These are phyloP conservation scores for Ammodramus savannarum DNA, from an alignment of 2,113 vertebrate genomes.

Conservation along the genomic window DNA sequence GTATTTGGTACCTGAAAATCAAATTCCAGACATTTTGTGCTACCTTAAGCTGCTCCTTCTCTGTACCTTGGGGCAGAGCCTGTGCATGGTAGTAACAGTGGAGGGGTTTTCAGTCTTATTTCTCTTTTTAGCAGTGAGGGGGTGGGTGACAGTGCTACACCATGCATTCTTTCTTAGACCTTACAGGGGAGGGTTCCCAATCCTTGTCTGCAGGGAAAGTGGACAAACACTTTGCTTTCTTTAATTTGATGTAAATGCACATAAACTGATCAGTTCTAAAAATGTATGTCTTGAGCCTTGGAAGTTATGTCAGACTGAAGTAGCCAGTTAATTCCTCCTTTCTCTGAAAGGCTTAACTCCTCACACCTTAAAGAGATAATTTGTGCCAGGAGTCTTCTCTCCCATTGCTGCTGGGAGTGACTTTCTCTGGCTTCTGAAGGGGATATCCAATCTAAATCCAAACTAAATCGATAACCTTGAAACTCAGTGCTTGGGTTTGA, in stretches of 20 bases:
- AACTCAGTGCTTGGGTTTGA: not conserved
- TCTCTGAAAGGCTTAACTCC: not conserved
- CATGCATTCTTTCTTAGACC: no score
- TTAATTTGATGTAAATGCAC: not conserved
- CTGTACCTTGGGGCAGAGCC: accelerated
- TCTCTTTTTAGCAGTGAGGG: not conserved
- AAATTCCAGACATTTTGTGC: not conserved
- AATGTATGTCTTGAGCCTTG: not conserved
- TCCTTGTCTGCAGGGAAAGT: not conserved
- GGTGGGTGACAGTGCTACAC: not conserved
- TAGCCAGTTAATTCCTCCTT: not conserved
- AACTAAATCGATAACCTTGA: not conserved
- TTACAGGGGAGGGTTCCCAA: accelerated
- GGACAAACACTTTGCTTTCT: not conserved
- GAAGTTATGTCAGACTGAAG: not conserved
- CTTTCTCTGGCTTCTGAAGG: not conserved
- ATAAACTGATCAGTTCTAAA: not conserved
- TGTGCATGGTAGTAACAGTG: not conserved
- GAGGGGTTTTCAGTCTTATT: not conserved
- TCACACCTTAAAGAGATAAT: not conserved
- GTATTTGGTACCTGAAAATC: not conserved
- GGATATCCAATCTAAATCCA: not conserved
- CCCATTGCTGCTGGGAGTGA: not conserved
- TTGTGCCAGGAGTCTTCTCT: not conserved
- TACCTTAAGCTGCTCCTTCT: not conserved